Evolutionary conservation across 2,888 invertebrate genomes (phyloP), one percentile per base, ranked within the genome.

Genomic region (Nomada flava): DNA sequence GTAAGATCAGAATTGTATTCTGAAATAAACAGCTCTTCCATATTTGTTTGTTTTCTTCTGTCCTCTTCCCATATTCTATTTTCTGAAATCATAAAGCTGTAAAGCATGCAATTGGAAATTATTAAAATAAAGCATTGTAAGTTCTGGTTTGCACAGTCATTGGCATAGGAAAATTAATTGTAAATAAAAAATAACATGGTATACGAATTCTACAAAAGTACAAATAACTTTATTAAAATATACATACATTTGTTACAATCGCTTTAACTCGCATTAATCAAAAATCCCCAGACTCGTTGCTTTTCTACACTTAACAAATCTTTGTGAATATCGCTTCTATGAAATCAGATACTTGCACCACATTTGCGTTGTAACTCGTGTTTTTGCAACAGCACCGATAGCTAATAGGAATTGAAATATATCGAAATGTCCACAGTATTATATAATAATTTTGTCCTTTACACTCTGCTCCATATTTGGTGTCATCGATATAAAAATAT

Each of bases 221-320:
- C 60, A 80, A 81, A 80, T 80, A 80, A n/a, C 18, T 81, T 81
- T 80, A 81, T 81, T 81, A 67, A 60, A 81, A 81, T 59, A 80
- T 73, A 79, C 67, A 72, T 63, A 69, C 47, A 69, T 36, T n/a
- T 68, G 63, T 80, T 81, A 80, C 44, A 73, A 73, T 74, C 26
- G 59, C 59, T 29, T 55, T 50, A 26, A 68, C 44, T 60, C 50
- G 26, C 52, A 7, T 70, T 44, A 15, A 60, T 68, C 13, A 57
- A 13, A 26, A 50, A 47, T 23, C 42, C 11, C 23, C n/a, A 11
- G 64, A 44, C 53, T 60, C 47, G 47, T 47, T 36, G n/a, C 50
- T 42, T 55, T 78, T 13, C 10, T 57, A 26, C 10, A 36, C 1
- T 20, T 68, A 50, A 15, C 50, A 55, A 47, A 29, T 29, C n/a